phyloP scores from a whole-genome alignment of 1,140 invertebrate genomes.

The Apis mellifera region DNA sequence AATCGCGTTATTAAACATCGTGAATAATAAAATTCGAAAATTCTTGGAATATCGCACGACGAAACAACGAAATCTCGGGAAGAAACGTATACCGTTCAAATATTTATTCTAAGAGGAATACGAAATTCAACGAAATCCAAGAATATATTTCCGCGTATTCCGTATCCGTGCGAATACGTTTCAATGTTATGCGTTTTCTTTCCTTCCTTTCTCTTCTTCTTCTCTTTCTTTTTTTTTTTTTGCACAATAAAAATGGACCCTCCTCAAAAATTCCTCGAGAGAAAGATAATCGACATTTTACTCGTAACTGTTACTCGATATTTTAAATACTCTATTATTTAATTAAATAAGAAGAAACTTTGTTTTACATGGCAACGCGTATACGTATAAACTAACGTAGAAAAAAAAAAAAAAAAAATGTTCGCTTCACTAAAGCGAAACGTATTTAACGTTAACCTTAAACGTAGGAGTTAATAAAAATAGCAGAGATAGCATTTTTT shows the following conservation, averaged over 20 bases:
- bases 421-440: constrained; percentile 32
- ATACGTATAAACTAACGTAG: background rate
- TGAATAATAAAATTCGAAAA: background rate
- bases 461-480: background rate
- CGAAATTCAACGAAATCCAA: background rate
- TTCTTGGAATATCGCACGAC: background rate
- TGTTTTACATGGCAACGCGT: constrained; percentile 22
- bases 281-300: background rate
- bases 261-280: background rate
- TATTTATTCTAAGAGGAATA: background rate
- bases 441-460: constrained; percentile 1
- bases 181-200: no score
- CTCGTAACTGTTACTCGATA: background rate
- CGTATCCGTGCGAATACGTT: no score
- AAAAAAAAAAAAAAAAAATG: no score
- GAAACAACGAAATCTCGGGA: background rate
- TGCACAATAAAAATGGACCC: no score
- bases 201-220: no score
- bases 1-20: no score
- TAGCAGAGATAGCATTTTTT: background rate
- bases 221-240: no score
- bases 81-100: background rate
- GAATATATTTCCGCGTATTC: no score
- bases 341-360: background rate
- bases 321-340: background rate